Evolutionary conservation across 2,797 vertebrate genomes (phyloP).

Genomic region (Acipenser ruthenus): DNA sequence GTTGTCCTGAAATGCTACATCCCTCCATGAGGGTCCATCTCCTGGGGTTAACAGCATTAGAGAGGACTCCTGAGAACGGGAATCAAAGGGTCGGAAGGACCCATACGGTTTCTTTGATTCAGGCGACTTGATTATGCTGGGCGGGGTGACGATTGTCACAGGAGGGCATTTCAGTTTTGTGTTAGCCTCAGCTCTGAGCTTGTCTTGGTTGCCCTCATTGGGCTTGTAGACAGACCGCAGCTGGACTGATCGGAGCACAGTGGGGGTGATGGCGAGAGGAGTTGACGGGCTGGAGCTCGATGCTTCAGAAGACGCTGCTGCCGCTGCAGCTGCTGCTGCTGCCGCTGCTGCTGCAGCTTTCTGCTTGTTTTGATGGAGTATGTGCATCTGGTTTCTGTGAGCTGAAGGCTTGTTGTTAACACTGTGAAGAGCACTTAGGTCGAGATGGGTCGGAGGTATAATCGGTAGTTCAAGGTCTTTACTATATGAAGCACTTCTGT

Average conservation of each 20-base stretch:
- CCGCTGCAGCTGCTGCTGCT: constrained; percentile 30
- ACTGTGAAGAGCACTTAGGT: constrained; percentile 85
- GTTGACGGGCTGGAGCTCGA: constrained; percentile 24
- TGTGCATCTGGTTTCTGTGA: constrained; percentile 66
- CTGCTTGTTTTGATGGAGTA: constrained; percentile 66
- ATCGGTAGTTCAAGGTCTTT: constrained; percentile 81
- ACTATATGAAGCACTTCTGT: constrained; percentile 54
- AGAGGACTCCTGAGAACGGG: constrained; percentile 50
- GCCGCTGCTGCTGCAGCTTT: constrained; percentile 53
- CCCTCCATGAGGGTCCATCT: constrained; percentile 55
- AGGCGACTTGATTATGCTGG: constrained; percentile 48
- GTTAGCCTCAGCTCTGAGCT: constrained; percentile 43
- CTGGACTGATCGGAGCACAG: constrained; percentile 80
- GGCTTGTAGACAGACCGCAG: constrained; percentile 70
- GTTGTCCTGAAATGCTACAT: constrained; percentile 47
- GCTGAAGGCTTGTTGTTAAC: constrained; percentile 68
- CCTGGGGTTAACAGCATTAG: constrained; percentile 50
- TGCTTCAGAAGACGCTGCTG: background rate
- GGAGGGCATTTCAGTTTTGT: constrained; percentile 52
- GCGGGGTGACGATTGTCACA: constrained; percentile 41
- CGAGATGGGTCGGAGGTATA: constrained; percentile 85
- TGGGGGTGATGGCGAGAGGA: constrained; percentile 77
- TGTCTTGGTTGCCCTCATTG: constrained; percentile 51
- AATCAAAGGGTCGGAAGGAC: constrained; percentile 49
- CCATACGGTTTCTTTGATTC: constrained; percentile 50